Evolutionary conservation across 1,140 invertebrate species (phyloP), one percentile per base, ranked within the genome.

Genomic region (Theocolax elegans): DNA sequence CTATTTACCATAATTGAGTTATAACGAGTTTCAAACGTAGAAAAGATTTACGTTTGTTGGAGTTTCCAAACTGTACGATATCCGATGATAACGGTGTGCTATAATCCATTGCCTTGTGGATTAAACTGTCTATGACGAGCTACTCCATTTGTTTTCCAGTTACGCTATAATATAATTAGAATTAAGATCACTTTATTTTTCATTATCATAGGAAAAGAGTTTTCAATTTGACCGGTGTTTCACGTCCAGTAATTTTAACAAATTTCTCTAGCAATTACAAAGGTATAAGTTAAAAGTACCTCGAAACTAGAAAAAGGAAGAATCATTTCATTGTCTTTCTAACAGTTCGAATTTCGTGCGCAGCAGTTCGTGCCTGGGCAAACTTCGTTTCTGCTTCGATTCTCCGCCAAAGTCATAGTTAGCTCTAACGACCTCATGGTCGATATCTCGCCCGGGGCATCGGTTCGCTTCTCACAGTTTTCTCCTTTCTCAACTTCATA

Each of bases 401-500:
- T 58, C 65, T 31, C 35, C 40, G 27, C 13, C 42, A 67, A 67
- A 58, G 53, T 58, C 65, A 67, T 67, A 59, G 65, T 67, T 67
- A 67, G 17, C 66, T 68, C 44, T 60, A 68, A 68, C 66, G 56
- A 60, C 44, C 66, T 51, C 21, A 49, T 44, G 44, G 44, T 68
- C 66, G 66, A 68, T 68, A 68, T 59, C n/a, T 68, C 27, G 56
- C 56, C 56, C 56, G 13, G 44, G 66, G 44, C 66, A 51, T 42
- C 23, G 42, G 54, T n/a, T 58, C 44, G n/a, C 46, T 68, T 68
- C 66, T 68, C 66, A 68, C 56, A 68, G 31, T 68, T 51, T 60
- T 56, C 66, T 51, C 54, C 42, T 31, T 19, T 38, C 54, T 38
- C 35, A 46, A 60, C 66, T 68, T 68, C 56, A 51, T 60, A 60